These are phyloP conservation scores for Trichogramma pretiosum DNA, from an alignment of 1,140 invertebrate genomes.

Conservation along the genomic window DNA sequence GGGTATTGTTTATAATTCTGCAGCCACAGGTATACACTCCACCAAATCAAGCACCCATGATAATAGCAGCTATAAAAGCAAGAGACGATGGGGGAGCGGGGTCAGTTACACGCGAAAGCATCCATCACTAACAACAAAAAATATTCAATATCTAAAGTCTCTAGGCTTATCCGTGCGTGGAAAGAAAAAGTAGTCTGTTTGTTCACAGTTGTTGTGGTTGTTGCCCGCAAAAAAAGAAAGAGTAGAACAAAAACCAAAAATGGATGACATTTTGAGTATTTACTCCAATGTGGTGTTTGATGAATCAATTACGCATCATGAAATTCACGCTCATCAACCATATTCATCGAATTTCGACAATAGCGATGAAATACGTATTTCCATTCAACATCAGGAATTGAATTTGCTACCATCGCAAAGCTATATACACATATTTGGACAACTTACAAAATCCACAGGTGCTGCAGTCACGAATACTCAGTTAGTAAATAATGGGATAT, in stretches of 20 bases:
- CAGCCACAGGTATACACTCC: no score
- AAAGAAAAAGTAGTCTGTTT: no score
- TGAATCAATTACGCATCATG: slow-evolving; percentile 29
- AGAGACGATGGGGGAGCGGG: slow-evolving; percentile 2
- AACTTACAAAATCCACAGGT: slow-evolving; percentile 35
- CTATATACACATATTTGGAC: no score
- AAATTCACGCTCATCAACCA: no score
- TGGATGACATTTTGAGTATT: not conserved
- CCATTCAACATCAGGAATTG: no score
- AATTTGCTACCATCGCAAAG: no score
- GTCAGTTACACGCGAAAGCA: slow-evolving; percentile 10
- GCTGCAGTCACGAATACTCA: slow-evolving; percentile 30
- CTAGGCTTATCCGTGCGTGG: slow-evolving; percentile 17
- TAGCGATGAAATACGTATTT: slow-evolving; percentile 35
- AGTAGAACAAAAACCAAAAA: no score
- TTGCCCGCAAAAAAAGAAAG: no score
- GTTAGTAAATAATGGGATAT: no score
- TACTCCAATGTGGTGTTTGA: slow-evolving; percentile 15
- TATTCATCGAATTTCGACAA: slow-evolving; percentile 31
- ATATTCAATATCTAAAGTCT: slow-evolving; percentile 17
- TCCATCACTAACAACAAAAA: slow-evolving; percentile 18
- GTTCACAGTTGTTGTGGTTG: not conserved
- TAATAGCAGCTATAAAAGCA: no score
- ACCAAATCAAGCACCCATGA: no score
- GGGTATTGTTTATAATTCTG: not conserved